phyloP scores from a whole-genome alignment of 2,797 vertebrate species.

The Sebastes baramenuke region DNA sequence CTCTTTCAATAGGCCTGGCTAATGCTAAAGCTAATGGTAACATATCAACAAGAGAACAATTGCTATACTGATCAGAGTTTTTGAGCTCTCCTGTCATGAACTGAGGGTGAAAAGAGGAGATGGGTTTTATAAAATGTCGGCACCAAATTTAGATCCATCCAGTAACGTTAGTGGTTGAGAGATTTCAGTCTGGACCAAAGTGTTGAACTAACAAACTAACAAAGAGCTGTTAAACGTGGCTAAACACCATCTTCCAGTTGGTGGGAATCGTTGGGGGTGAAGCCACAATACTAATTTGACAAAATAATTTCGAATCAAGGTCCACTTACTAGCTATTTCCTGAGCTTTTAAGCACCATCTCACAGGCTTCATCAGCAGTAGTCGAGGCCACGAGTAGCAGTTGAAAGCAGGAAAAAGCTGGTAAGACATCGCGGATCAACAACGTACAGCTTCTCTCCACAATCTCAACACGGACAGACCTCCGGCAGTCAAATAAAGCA shows the following conservation, averaged over 20 bases:
- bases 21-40: too few species aligned
- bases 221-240: not conserved
- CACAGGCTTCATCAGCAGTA: not conserved
- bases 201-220: not conserved
- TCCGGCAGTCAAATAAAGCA: not conserved
- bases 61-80: too few species aligned
- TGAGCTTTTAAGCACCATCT: not conserved
- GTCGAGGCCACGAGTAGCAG: not conserved
- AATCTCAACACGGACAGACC: not conserved
- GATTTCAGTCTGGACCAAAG: not conserved
- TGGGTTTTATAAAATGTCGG: not conserved
- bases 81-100: too few species aligned
- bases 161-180: too few species aligned
- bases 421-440: not conserved
- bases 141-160: not conserved
- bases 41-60: too few species aligned
- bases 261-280: not conserved
- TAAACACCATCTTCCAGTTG: not conserved
- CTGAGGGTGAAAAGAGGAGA: too few species aligned
- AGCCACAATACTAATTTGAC: not conserved
- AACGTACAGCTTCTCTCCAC: slow-evolving; percentile 6
- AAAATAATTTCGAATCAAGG: not conserved
- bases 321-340: not conserved
- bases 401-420: not conserved
- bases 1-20: too few species aligned